Percentiles rank a stretch among this genome's conserved stretches.
Evolutionary conservation across 2,113 vertebrate genomes (phyloP).

Genomic region (Scartelaos histophorus): DNA sequence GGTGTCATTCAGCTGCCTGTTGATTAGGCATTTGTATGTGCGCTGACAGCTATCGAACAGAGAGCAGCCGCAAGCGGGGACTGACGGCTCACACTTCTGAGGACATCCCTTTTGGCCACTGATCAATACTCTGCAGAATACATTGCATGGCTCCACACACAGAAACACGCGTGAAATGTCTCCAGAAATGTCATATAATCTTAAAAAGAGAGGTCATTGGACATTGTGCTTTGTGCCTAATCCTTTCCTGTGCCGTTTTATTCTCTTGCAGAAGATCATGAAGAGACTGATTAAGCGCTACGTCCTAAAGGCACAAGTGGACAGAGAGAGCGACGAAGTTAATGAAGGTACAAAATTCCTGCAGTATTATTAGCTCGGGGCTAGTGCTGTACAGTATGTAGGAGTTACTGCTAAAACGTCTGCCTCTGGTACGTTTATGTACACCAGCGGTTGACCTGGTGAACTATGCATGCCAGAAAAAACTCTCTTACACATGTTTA

Average conservation of each 20-base stretch:
- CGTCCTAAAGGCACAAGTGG: constrained; percentile 95
- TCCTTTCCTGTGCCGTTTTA: constrained; percentile 12
- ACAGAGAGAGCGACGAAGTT: constrained; percentile 95
- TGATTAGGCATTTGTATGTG: constrained; percentile 31
- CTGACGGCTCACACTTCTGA: constrained; percentile 12
- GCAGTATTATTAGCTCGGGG: neutral
- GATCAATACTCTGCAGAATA: constrained; percentile 46
- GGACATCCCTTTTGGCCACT: constrained; percentile 2
- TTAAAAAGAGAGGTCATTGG: neutral
- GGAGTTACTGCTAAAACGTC: neutral
- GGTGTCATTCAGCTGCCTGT: constrained; percentile 3
- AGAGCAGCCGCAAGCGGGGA: constrained; percentile 25
- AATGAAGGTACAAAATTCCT: constrained; percentile 88
- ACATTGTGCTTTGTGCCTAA: constrained; percentile 6
- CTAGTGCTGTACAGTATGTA: neutral
- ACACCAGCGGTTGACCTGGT: neutral
- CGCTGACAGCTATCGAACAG: constrained; percentile 30
- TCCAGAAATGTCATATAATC: constrained; percentile 1
- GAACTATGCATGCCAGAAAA: neutral
- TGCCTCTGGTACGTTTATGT: neutral
- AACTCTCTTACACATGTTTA: neutral
- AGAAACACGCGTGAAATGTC: neutral
- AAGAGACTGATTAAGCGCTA: constrained; percentile 96
- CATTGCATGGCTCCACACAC: neutral
- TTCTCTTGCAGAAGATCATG: constrained; percentile 88